Evolutionary conservation across 30 jellyfish, hydroid and myxozoan genomes (phyloP).

Genomic region (Turritopsis rubra): DNA sequence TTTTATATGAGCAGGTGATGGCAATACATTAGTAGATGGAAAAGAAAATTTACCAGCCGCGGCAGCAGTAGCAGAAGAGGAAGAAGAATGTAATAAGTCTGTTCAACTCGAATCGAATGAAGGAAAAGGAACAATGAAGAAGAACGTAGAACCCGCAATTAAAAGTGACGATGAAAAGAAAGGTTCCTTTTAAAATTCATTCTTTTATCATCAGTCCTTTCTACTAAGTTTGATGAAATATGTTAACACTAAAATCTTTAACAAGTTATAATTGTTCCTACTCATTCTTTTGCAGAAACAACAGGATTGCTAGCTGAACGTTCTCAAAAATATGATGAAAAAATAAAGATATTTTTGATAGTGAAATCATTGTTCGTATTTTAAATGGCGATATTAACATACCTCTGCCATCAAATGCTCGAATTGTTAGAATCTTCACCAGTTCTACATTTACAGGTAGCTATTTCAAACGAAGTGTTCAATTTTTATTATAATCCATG

Average conservation of each 20-base stretch:
- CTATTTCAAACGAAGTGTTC: no score
- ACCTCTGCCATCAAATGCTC: constrained; percentile 64
- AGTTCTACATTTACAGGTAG: constrained; percentile 82
- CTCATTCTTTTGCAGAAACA: not conserved
- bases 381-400: constrained; percentile 40
- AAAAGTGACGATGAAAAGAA: constrained; percentile 11
- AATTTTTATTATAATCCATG: no score
- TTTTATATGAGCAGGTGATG: no score
- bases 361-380: not conserved
- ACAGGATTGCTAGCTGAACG: constrained; percentile 4
- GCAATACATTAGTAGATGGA: no score
- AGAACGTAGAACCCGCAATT: not conserved
- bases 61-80: no score
- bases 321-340: not conserved
- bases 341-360: not conserved
- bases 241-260: no score
- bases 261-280: no score
- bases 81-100: constrained; percentile 24
- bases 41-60: no score
- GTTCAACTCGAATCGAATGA: constrained; percentile 18
- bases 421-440: constrained; percentile 57
- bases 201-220: not conserved
- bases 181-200: not conserved
- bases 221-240: no score
- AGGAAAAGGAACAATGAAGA: not conserved